Evolutionary conservation across 2,113 vertebrate genomes (phyloP).

Genomic region (Oreochromis aureus): DNA sequence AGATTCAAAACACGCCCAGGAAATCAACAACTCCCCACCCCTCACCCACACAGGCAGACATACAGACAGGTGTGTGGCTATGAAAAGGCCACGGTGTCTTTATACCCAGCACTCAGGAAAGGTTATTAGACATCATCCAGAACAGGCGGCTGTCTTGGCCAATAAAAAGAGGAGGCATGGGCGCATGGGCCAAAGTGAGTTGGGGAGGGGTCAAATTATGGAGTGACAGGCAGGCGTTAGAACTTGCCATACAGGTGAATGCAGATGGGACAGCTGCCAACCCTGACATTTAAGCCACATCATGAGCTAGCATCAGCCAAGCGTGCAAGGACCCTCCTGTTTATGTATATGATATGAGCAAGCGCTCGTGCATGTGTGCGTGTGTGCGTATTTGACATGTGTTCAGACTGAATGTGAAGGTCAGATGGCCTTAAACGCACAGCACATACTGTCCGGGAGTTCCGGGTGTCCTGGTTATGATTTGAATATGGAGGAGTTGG

Average conservation of each 20-base stretch:
- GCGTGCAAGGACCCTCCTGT: slow-evolving; percentile 18
- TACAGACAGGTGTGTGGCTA: slow-evolving; percentile 53
- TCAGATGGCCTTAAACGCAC: slow-evolving; percentile 45
- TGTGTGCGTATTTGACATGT: not conserved
- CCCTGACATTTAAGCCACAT: slow-evolving; percentile 68
- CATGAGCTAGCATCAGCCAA: slow-evolving; percentile 28
- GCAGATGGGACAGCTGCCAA: slow-evolving; percentile 65
- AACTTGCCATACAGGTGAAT: slow-evolving; percentile 58
- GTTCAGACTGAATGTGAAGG: slow-evolving; percentile 50
- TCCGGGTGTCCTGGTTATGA: slow-evolving; percentile 34
- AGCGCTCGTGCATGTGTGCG: not conserved
- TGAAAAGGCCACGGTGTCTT: slow-evolving; percentile 72
- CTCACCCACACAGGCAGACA: slow-evolving; percentile 8
- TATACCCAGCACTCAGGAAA: slow-evolving; percentile 70
- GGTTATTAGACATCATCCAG: slow-evolving; percentile 73
- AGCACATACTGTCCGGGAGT: slow-evolving; percentile 28
- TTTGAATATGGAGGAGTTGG: slow-evolving; percentile 70
- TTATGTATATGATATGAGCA: slow-evolving; percentile 37
- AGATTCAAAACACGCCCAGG: not conserved
- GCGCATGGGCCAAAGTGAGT: not conserved
- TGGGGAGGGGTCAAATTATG: slow-evolving; percentile 26
- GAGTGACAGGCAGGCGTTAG: slow-evolving; percentile 45
- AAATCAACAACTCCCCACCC: not conserved
- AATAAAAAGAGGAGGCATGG: slow-evolving; percentile 38
- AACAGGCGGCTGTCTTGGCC: slow-evolving; percentile 58